These are phyloP conservation scores for Amiota communis DNA, from an alignment of 2,888 invertebrate species.

Conservation along the genomic window DNA sequence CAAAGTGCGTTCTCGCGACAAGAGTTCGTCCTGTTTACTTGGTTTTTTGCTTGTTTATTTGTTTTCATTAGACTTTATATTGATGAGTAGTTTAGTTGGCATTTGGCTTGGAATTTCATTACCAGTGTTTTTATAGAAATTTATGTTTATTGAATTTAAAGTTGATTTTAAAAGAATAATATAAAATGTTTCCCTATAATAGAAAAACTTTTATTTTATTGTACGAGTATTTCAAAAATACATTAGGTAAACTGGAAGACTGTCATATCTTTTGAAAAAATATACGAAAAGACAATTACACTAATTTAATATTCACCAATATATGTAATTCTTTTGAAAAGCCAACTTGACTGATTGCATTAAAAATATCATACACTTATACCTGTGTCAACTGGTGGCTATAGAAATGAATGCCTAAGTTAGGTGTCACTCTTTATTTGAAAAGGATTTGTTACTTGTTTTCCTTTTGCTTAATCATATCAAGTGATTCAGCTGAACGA, in stretches of 20 bases:
- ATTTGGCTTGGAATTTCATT: background rate
- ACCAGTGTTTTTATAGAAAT: too few species aligned
- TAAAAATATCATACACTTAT: background rate
- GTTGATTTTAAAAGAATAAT: too few species aligned
- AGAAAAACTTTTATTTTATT: too few species aligned
- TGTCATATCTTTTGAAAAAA: too few species aligned
- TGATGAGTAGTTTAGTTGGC: slow-evolving; percentile 12
- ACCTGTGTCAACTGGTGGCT: slow-evolving; percentile 4
- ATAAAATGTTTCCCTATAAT: too few species aligned
- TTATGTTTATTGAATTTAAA: too few species aligned
- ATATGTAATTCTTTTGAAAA: background rate
- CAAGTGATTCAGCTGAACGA: background rate
- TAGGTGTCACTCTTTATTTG: too few species aligned
- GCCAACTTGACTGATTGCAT: slow-evolving; percentile 15
- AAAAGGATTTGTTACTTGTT: background rate
- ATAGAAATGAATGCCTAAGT: too few species aligned
- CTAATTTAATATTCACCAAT: too few species aligned
- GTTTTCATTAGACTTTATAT: slow-evolving; percentile 47
- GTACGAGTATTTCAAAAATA: too few species aligned
- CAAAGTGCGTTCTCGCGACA: slow-evolving; percentile 27
- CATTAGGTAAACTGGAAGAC: too few species aligned
- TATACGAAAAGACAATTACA: too few species aligned
- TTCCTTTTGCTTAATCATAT: background rate
- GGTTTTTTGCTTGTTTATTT: slow-evolving; percentile 41
- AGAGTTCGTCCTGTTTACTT: background rate